Base-by-base conservation (phyloP, 2,113 vertebrate species). In the Poicephalus meyeri region DNA sequence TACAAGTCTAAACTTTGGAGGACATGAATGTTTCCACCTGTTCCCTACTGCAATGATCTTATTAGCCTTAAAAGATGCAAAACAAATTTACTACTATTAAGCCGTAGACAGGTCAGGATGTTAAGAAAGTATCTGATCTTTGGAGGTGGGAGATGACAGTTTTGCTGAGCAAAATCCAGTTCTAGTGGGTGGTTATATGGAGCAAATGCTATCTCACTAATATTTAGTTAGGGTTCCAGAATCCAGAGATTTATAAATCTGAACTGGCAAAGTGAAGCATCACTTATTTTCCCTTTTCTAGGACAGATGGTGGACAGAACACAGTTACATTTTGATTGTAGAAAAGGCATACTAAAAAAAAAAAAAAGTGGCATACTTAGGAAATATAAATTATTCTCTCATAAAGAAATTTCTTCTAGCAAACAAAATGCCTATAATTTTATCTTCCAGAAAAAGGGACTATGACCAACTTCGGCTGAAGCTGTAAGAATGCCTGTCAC, bases 281-380 rank as follows among this genome's bases (percentile, higher is more conserved):
- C 92, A 88, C 35, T 96, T 80, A 66, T 86, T 89, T 82, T 55
- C 28, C 55, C 47, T 50, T 80, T 89, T 46, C 72, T 64, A 64
- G 65, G 86, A 81, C 69, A 84, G 89, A 41, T 86, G 88, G 93
- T 35, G 72, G 91, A 86, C 92, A 94, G 86, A 65, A 84, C 47
- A 33, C 28, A 64, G 65, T 26, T 65, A 78, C 29, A 33, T 86
- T 91, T 81, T 7, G 4, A 33, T 52, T 66, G 56, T 10, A 68
- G 77, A 78, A 93, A 93, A 92, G 29, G 72, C 53, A 31, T 19
- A 37, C 49, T 41, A 64, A 84, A 88, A 58, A 53, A 53, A 49
- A 50, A 49, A 50, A 71, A 71, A 86, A 8, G 76, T 21, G 41
- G 14, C 42, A 13, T 33, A 56, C 42, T 88, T 81, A 41, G 73